Conservation (phyloP, 2,888 invertebrate genomes). For the Polydrusus pterygomalis region DNA sequence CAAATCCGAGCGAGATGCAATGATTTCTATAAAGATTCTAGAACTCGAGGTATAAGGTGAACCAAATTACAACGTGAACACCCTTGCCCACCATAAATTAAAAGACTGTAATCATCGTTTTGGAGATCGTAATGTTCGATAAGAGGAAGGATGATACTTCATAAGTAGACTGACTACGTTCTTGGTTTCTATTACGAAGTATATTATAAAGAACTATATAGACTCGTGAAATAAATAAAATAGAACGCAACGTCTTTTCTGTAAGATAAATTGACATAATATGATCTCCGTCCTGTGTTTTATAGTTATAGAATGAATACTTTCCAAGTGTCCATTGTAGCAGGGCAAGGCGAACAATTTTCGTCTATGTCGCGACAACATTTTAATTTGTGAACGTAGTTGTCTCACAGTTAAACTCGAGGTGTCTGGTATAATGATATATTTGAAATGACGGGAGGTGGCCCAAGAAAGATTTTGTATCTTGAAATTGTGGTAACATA, state of each 20-base stretch:
- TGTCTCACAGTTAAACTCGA: conserved; percentile 1
- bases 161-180: conserved; percentile 30
- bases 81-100: conserved; percentile 63
- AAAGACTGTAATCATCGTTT: conserved; percentile 62
- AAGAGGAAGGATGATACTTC: conserved; percentile 53
- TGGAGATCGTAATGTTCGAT: conserved; percentile 59
- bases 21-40: conserved; percentile 11
- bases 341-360: no score
- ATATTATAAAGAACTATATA: neutral
- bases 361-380: neutral
- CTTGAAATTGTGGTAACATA: conserved; percentile 14
- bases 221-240: neutral
- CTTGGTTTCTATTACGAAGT: no score
- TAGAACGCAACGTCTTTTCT: neutral
- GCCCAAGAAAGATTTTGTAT: conserved; percentile 23
- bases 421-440: conserved; percentile 50
- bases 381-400: conserved; percentile 33
- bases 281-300: no score
- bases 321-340: no score
- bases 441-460: conserved; percentile 45
- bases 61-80: conserved; percentile 64
- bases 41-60: conserved; percentile 55
- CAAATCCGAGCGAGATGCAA: conserved; percentile 1
- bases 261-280: no score
- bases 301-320: no score